Evolutionary conservation across 2,888 invertebrate species (phyloP), one percentile per base, ranked within the genome.

Genomic region (Dione juno): DNA sequence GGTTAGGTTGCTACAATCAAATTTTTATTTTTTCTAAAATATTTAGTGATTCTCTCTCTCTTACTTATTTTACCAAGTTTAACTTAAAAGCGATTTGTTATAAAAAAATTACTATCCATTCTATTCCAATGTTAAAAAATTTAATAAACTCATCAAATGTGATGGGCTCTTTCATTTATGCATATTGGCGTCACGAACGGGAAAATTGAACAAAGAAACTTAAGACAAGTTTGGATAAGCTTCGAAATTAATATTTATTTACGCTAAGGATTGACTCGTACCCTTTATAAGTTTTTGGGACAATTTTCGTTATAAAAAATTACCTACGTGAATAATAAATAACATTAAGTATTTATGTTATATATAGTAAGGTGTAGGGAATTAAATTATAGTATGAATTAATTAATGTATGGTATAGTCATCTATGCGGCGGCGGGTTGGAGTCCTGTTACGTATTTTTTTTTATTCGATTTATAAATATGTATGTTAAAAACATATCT

Each of bases 201-300:
- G 57, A 50, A 59, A 58, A 59, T 59, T 67, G 50, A 59, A 67
- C 50, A 59, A 59, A 50, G 13, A 59, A 59, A 40, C 50, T 64
- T 52, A 37, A 67, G 59, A 50, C 50, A 64, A 64, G 37, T 50
- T 64, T 45, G 45, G 45, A 45, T 61, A 45, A 28, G 61, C 61
- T 61, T 35, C n/a, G 14, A 43, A 61, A 28, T 45, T 45, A 61
- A 61, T 45, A 61, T 35, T 35, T 61, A 61, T 45, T 61, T 28
- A 45, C 28, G 45, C n/a, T 45, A 45, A 45, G 61, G 61, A 11
- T 67, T 14, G 67, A 50, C 21, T 16, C 58, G 35, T 50, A 37
- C 41, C 65, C 53, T 43, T 10, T 16, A 57, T 16, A 37, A 57
- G 37, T 57, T 57, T 10, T 37, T 57, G 13, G 37, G 37, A n/a